phyloP scores from a whole-genome alignment of 2,888 invertebrate species.

The Meghimatium bilineatum region DNA sequence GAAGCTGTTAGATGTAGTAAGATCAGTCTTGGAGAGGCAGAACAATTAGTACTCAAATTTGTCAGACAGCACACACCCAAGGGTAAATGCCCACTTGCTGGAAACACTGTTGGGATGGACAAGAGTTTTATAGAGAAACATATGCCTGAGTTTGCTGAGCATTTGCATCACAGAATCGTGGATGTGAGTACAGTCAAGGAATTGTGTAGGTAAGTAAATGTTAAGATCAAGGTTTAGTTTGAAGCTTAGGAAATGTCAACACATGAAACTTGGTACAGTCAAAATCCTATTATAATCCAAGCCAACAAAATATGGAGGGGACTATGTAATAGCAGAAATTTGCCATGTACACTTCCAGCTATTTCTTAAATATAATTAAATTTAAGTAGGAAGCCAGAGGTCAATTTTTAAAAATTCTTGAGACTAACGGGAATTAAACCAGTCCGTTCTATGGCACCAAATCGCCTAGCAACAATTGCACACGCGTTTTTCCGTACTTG shows the following conservation, averaged over 20 bases:
- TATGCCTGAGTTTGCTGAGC: constrained; percentile 87
- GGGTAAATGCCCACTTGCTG: constrained; percentile 82
- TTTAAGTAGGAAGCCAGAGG: too few relatives aligned
- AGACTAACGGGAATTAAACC: too few relatives aligned
- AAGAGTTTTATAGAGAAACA: constrained; percentile 87
- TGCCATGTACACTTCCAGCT: too few relatives aligned
- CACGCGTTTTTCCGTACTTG: too few relatives aligned
- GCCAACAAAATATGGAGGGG: too few relatives aligned
- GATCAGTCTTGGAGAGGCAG: constrained; percentile 83
- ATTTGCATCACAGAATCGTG: constrained; percentile 93
- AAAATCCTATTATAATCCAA: too few relatives aligned
- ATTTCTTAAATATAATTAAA: too few relatives aligned
- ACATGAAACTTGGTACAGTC: too few relatives aligned
- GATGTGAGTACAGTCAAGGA: constrained; percentile 95
- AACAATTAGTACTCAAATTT: constrained; percentile 85
- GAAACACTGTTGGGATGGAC: constrained; percentile 93
- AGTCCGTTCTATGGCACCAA: too few relatives aligned
- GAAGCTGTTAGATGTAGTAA: constrained; percentile 85
- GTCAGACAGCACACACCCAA: constrained; percentile 80
- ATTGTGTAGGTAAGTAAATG: constrained; percentile 78
- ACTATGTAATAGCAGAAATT: too few relatives aligned
- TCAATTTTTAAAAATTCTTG: too few relatives aligned
- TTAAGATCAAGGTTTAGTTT: background rate
- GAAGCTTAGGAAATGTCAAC: background rate
- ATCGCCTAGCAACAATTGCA: too few relatives aligned